phyloP scores from a whole-genome alignment of 2,888 invertebrate genomes.

The Druceiella hillmani region DNA sequence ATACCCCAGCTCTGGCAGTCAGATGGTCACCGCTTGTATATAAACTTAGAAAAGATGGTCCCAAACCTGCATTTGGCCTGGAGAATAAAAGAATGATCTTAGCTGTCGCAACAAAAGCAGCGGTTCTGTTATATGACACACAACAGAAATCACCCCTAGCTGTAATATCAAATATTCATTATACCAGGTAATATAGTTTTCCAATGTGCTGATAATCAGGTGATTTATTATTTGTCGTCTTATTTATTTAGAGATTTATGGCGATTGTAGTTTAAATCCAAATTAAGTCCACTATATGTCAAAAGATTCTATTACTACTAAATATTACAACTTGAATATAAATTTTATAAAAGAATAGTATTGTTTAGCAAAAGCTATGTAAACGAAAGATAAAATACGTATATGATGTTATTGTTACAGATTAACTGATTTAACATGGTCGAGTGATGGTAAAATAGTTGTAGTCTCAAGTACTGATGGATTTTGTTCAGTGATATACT shows the following conservation, averaged over 20 bases:
- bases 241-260: too few relatives aligned
- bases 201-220: too few relatives aligned
- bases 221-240: too few relatives aligned
- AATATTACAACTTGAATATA: too few relatives aligned
- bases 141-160: slow-evolving; percentile 41
- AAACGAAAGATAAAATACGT: too few relatives aligned
- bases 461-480: slow-evolving; percentile 46
- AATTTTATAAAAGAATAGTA: too few relatives aligned
- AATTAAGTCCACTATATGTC: too few relatives aligned
- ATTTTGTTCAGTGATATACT: slow-evolving; percentile 42
- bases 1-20: slow-evolving; percentile 77
- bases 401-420: too few relatives aligned
- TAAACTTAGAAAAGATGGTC: slow-evolving; percentile 52
- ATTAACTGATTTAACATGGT: slow-evolving; percentile 42
- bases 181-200: slow-evolving; percentile 33
- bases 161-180: slow-evolving; percentile 41
- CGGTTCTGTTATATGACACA: slow-evolving; percentile 56
- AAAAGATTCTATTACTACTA: too few relatives aligned
- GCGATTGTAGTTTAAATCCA: too few relatives aligned
- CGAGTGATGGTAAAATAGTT: slow-evolving; percentile 33
- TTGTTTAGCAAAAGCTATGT: too few relatives aligned
- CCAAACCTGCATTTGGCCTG: slow-evolving; percentile 51
- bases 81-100: slow-evolving; percentile 84
- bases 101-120: slow-evolving; percentile 85
- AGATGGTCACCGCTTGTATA: slow-evolving; percentile 76